These are phyloP conservation scores for Umimayanthus kanabou DNA, from an alignment of 92 coral and sea anemone genomes.

Conservation along the genomic window DNA sequence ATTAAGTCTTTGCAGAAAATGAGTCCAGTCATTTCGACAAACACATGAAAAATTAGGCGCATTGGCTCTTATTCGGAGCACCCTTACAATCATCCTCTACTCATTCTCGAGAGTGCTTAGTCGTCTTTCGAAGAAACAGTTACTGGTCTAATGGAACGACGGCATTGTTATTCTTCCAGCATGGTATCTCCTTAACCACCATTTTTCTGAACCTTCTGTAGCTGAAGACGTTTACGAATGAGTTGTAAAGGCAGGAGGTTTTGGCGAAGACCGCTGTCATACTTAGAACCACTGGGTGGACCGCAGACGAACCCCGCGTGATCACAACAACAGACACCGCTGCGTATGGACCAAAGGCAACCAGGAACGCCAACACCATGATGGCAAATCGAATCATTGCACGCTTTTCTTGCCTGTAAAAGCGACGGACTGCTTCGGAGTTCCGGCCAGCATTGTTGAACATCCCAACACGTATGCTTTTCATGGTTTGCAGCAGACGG, in stretches of 20 bases:
- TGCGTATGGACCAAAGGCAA: constrained; percentile 53
- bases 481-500: constrained; percentile 16
- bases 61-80: too few species aligned
- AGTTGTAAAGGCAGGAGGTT: constrained; percentile 47
- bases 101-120: too few species aligned
- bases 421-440: constrained; percentile 6
- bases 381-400: background rate
- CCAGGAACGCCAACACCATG: constrained; percentile 28
- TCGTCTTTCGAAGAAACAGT: background rate
- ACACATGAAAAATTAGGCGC: too few species aligned
- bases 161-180: background rate
- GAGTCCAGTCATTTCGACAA: too few species aligned
- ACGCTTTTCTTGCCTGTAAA: constrained; percentile 18
- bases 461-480: constrained; percentile 42
- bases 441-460: constrained; percentile 5
- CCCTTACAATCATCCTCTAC: too few species aligned
- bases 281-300: constrained; percentile 49
- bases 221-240: constrained; percentile 50
- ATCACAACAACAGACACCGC: constrained; percentile 46
- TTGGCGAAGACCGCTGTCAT: constrained; percentile 58
- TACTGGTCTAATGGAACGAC: background rate
- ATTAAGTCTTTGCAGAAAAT: too few species aligned
- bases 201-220: constrained; percentile 22
- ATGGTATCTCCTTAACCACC: background rate
- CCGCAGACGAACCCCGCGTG: constrained; percentile 30